phyloP scores from a whole-genome alignment of 2,113 vertebrate genomes.

The Nerophis lumbriciformis region DNA sequence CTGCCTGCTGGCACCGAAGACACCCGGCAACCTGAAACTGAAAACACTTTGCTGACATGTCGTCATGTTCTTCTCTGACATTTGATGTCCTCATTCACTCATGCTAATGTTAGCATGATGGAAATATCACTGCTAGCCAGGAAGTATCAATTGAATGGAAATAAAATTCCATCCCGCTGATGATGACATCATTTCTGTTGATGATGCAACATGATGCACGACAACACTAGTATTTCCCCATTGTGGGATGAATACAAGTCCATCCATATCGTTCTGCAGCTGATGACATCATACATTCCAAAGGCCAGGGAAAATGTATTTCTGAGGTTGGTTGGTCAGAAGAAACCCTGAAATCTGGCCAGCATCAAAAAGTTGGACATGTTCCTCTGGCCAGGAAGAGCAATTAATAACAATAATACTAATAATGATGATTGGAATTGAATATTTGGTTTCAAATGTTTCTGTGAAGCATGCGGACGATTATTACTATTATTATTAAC shows the following conservation, averaged over 20 bases:
- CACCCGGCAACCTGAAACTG: slow-evolving; percentile 52
- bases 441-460: slow-evolving; percentile 61
- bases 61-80: slow-evolving; percentile 4
- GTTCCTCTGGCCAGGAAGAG: slow-evolving; percentile 56
- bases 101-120: too few species aligned
- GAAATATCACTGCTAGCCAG: too few species aligned
- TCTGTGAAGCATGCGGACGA: slow-evolving; percentile 56
- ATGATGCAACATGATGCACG: too few species aligned
- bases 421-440: neutral
- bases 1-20: slow-evolving; percentile 48
- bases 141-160: too few species aligned
- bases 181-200: too few species aligned
- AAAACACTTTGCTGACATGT: slow-evolving; percentile 47
- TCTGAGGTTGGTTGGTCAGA: too few species aligned
- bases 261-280: too few species aligned
- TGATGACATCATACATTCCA: too few species aligned
- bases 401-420: slow-evolving; percentile 55
- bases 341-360: slow-evolving; percentile 46
- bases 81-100: neutral
- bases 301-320: too few species aligned
- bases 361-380: slow-evolving; percentile 61
- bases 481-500: slow-evolving; percentile 63
- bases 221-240: too few species aligned
- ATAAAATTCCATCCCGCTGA: too few species aligned
- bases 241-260: too few species aligned